Base-by-base conservation (phyloP, 2,888 invertebrate genomes). In the Sympetrum striolatum region DNA sequence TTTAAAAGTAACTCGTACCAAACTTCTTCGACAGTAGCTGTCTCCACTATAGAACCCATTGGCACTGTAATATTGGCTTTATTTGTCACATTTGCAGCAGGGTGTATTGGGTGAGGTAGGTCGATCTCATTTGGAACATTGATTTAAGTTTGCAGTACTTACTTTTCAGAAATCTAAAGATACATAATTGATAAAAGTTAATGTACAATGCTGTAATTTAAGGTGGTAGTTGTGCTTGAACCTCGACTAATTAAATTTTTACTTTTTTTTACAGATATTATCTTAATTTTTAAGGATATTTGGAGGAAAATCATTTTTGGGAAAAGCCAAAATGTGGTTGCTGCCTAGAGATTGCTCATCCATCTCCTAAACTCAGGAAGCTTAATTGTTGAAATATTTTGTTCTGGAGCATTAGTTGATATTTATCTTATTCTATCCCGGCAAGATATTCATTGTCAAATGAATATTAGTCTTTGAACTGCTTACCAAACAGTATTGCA, bases 31-130 rank as follows among this genome's bases (percentile, higher is more conserved):
- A 86, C 91, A 18, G 14, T 81, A 12, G 82, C 91, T 35, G 90
- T 91, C 48, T 90, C 91, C 14, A 81, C 91, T 5, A 95, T 95
- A n/a, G 95, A 96, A 91, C 96, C 96, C 90, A 94, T 96, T 22
- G 94, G 96, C 91, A 96, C 96, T 0, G 96, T 95, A 0, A 91
- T 96, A 18, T 93, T 96, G 44, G 96, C 96, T 0, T 94, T 96
- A 58, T 92, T 96, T 80, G 96, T 96, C n/a, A 96, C 96, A 0
- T 92, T 96, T 86, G 95, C 96, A 0, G 96, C 96, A 91, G 96
- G 96, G 92, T 95, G 96, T 92, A 95, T 96, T 93, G 96, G 96
- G 96, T 97, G 96, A 96, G 96, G 96, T 97, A 92, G 93, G 96
- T 95, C 5, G 53, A 53, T 53, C 18, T 44, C 44, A 10, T 10